Evolutionary conservation across 1,140 invertebrate genomes (phyloP).

Genomic region (Micrasema longulum): DNA sequence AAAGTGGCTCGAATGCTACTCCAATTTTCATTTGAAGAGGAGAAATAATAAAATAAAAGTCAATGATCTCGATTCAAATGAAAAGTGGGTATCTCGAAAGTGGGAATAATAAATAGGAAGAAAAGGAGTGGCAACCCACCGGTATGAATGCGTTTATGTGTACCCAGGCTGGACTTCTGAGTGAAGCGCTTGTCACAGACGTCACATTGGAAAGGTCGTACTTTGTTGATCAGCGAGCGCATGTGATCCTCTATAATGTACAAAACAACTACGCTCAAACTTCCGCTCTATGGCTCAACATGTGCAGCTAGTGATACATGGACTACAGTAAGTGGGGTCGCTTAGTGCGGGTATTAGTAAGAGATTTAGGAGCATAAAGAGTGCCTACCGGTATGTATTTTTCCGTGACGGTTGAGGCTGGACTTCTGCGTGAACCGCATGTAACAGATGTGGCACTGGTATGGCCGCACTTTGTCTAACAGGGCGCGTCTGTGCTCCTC

Average conservation of each 20-base stretch:
- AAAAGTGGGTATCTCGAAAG: conserved; percentile 15
- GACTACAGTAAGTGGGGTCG: conserved; percentile 22
- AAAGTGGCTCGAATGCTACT: conserved; percentile 42
- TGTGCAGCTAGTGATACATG: conserved; percentile 34
- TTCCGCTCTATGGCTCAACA: conserved; percentile 26
- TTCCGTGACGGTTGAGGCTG: conserved; percentile 69
- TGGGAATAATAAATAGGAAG: background rate
- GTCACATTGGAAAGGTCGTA: conserved; percentile 82
- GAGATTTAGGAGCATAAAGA: conserved; percentile 34
- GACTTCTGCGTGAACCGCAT: conserved; percentile 72
- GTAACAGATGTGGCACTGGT: conserved; percentile 72
- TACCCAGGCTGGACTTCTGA: conserved; percentile 83
- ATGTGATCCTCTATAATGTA: conserved; percentile 69
- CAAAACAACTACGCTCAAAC: conserved; percentile 48
- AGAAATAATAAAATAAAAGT: background rate
- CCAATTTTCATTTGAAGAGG: conserved; percentile 42
- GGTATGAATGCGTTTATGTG: conserved; percentile 86
- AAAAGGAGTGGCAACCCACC: conserved; percentile 67
- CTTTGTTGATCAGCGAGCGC: conserved; percentile 72
- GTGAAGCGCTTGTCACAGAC: conserved; percentile 81
- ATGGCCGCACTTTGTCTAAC: conserved; percentile 75
- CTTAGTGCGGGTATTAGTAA: conserved; percentile 31
- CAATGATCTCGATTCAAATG: conserved; percentile 22
- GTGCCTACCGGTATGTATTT: conserved; percentile 70
- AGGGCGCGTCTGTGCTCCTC: conserved; percentile 70